These are phyloP conservation scores for Meda fulgida DNA, from an alignment of 2,797 vertebrate species.

Conservation along the genomic window DNA sequence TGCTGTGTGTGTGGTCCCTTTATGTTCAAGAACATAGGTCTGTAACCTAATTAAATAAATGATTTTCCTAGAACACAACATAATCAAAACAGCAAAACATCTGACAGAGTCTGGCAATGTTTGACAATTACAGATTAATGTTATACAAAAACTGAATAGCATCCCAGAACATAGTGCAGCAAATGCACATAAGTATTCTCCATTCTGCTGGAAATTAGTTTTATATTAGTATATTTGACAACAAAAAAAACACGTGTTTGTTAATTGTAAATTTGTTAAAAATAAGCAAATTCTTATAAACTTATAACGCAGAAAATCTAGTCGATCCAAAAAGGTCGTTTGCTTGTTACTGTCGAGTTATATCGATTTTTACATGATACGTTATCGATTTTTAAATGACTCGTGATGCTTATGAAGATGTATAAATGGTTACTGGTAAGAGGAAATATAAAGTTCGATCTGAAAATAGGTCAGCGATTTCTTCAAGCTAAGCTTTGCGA, in stretches of 20 bases:
- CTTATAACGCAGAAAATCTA: background rate
- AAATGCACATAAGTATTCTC: background rate
- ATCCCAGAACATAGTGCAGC: background rate
- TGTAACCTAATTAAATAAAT: conserved; percentile 43
- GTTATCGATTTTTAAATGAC: conserved; percentile 17
- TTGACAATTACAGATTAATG: conserved; percentile 37
- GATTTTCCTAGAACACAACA: conserved; percentile 40
- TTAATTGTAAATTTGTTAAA: no score
- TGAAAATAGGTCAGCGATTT: conserved; percentile 43
- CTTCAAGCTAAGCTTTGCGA: conserved; percentile 33
- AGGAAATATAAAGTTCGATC: conserved; percentile 35
- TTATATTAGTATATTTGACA: background rate
- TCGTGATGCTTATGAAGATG: background rate
- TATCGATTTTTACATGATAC: conserved; percentile 27
- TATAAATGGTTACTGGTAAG: background rate
- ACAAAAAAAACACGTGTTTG: no score
- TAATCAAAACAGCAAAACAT: conserved; percentile 35
- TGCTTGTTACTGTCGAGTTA: background rate
- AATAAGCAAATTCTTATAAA: background rate
- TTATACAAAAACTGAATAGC: conserved; percentile 26
- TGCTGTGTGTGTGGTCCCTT: conserved; percentile 48
- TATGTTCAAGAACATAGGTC: conserved; percentile 27
- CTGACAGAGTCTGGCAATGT: conserved; percentile 26
- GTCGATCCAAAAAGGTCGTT: background rate
- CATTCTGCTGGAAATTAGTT: background rate